Percentiles rank a stretch among this genome's conserved stretches.
These are phyloP conservation scores for Trachelus stipa DNA, from an alignment of 2,888 invertebrate genomes.

Conservation along the genomic window DNA sequence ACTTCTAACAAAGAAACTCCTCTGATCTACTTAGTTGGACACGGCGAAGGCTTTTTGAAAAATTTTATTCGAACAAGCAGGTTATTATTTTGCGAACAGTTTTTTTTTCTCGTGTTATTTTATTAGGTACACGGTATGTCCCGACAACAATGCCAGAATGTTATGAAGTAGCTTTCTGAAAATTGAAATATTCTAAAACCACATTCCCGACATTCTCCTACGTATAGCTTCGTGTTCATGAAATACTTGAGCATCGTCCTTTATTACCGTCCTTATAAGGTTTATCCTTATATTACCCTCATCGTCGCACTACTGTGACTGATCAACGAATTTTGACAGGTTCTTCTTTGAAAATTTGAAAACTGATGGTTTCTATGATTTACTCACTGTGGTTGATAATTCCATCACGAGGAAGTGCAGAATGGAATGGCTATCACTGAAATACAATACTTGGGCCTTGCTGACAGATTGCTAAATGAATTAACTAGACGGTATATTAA, in stretches of 20 bases:
- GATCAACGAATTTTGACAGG: not conserved
- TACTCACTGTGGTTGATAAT: no score
- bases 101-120: not conserved
- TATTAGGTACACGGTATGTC: not conserved
- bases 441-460: not conserved
- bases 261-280: not conserved
- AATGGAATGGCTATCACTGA: not conserved
- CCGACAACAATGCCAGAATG: not conserved
- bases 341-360: no score
- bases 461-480: not conserved
- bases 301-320: not conserved
- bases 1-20: constrained; percentile 5
- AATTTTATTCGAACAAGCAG: not conserved
- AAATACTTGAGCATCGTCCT: no score
- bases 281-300: not conserved
- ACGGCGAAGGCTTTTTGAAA: not conserved
- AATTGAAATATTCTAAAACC: no score
- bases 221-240: no score
- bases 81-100: not conserved
- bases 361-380: no score
- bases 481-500: not conserved
- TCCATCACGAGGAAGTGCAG: no score
- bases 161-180: no score
- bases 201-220: no score
- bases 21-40: not conserved